Base-by-base conservation (phyloP, 2,113 vertebrate species). In the Thomomys bottae region DNA sequence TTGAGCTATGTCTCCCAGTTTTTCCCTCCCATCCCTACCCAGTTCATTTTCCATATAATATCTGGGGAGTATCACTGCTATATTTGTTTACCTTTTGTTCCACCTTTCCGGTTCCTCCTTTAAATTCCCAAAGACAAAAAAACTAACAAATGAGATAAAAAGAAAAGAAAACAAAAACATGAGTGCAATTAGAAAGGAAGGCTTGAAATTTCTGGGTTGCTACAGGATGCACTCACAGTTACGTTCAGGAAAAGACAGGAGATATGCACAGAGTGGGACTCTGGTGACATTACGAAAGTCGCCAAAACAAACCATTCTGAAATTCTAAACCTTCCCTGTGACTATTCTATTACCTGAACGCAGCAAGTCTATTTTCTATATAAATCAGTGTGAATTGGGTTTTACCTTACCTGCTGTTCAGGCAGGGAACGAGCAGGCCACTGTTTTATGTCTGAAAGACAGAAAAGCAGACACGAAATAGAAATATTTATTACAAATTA, bases 141-240 rank as follows among this genome's bases (percentile, higher is more conserved):
- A 54, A 54, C 49, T 14, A 54, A 54, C 49, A 54, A 54, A 54
- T 14, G 14, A 15, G 49, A 54, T 54, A 17, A 18, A 54, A 54
- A 15, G 49, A 18, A 54, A 54, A 54, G 49, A 54, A 54, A 54
- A 45, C 45, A 6, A 45, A 45, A 45, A 21, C 15, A 59, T 59
- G 4, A 61, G 59, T 6, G 6, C 2, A 15, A 18, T 64, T 64
- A 32, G 40, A 54, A 67, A 26, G 0, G 4, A 30, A 59, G 67
- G 36, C 10, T 10, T 70, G 5, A 34, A 67, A 28, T 9, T 61
- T 2, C 4, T 45, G 8, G 17, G 57, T 63, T 75, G 8, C 8
- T 21, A 24, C 49, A 1, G 34, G 32, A 32, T 15, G n/a, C n/a
- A 34, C 8, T 4, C 1, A 17, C 9, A 0, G 32, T 4, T 1